These are phyloP conservation scores for Cephus pygmeus DNA, from an alignment of 2,888 invertebrate species.

Conservation along the genomic window DNA sequence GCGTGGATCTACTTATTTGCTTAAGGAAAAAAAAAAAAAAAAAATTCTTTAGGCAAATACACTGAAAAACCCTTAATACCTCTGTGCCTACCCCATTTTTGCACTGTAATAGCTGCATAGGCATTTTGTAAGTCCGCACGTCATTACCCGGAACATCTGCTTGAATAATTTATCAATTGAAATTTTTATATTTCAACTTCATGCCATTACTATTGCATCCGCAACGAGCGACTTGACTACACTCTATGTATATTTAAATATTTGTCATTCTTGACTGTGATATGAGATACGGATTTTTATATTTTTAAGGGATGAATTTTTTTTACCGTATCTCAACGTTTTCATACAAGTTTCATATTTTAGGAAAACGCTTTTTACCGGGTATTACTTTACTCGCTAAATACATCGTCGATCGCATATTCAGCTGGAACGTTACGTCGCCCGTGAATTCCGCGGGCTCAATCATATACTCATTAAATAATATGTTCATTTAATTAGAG, in stretches of 20 bases:
- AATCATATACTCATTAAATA: slow-evolving; percentile 13
- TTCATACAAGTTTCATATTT: neutral
- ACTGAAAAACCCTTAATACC: neutral
- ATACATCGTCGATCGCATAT: neutral
- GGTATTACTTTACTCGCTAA: neutral
- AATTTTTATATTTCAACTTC: neutral
- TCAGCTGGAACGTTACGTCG: neutral
- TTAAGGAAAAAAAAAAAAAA: neutral
- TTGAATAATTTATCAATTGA: neutral
- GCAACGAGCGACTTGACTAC: neutral
- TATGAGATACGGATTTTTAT: neutral
- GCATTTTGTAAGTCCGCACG: neutral
- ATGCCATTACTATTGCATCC: neutral
- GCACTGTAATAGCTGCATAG: neutral
- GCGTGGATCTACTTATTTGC: neutral
- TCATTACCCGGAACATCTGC: neutral
- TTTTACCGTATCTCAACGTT: neutral
- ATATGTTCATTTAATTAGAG: slow-evolving; percentile 24
- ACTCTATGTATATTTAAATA: neutral
- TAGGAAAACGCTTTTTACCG: neutral
- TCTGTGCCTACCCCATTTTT: neutral
- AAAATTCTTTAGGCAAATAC: neutral
- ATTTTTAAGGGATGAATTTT: neutral
- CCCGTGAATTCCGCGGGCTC: neutral
- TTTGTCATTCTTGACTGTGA: neutral